phyloP scores from a whole-genome alignment of 2,797 vertebrate species.

The Lagorchestes hirsutus region DNA sequence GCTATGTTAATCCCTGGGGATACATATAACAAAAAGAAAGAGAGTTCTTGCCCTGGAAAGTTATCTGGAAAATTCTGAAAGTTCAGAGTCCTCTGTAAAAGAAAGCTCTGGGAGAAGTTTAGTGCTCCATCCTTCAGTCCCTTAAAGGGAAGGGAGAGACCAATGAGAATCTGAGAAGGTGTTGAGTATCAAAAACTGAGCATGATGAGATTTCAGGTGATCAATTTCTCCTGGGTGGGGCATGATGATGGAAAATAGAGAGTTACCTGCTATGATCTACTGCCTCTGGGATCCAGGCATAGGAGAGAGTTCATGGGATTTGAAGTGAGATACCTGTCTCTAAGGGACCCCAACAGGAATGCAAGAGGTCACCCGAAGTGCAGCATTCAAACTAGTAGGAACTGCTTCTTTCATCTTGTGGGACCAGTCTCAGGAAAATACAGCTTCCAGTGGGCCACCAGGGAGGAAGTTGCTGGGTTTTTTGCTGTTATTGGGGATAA shows the following conservation, averaged over 20 bases:
- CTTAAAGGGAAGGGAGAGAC: background rate
- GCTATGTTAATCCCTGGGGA: slow-evolving; percentile 25
- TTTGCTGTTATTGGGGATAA: background rate
- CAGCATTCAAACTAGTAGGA: background rate
- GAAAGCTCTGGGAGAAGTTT: background rate
- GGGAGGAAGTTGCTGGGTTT: background rate
- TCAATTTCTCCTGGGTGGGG: background rate
- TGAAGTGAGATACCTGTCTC: background rate
- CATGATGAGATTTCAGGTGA: background rate
- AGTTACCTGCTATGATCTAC: background rate
- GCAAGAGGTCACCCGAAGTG: background rate
- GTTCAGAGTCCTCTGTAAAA: background rate
- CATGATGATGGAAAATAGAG: background rate
- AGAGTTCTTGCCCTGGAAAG: background rate
- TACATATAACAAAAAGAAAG: background rate
- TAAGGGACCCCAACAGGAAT: background rate
- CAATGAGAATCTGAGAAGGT: background rate
- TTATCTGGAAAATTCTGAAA: background rate
- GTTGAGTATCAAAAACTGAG: background rate
- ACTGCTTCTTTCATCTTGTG: background rate
- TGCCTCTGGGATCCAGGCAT: background rate
- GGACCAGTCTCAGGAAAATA: background rate
- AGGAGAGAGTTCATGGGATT: background rate
- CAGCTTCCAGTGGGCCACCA: background rate
- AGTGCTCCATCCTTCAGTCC: background rate